Percentiles rank a stretch among this genome's conserved stretches.
phyloP scores from a whole-genome alignment of 2,888 invertebrate genomes.

The Sthenelais limicola region DNA sequence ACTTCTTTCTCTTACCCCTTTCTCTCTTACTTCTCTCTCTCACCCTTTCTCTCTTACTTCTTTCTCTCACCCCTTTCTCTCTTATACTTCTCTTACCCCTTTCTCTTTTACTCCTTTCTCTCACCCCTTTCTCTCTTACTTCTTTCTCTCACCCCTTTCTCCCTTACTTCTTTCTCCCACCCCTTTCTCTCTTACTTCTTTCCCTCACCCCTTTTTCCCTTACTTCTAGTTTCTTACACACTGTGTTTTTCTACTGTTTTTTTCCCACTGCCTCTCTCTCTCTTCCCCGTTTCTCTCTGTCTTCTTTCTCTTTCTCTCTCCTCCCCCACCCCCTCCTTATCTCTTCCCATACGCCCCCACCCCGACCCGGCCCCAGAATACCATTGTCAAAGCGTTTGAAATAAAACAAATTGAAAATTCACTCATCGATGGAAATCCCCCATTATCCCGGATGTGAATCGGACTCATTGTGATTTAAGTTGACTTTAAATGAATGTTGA shows the following conservation, averaged over 20 bases:
- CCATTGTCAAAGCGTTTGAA: too few relatives aligned
- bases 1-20: not conserved
- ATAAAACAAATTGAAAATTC: too few relatives aligned
- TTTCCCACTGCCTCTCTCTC: not conserved
- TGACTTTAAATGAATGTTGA: too few relatives aligned
- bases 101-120: not conserved
- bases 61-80: not conserved
- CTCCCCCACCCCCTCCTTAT: not conserved
- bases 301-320: not conserved
- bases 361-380: too few relatives aligned
- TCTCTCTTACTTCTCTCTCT: not conserved
- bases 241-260: not conserved
- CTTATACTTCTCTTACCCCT: not conserved
- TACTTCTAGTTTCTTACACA: not conserved
- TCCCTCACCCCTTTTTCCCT: not conserved
- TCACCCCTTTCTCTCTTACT: not conserved
- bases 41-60: not conserved
- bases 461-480: too few relatives aligned
- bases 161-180: not conserved
- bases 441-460: too few relatives aligned
- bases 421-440: too few relatives aligned
- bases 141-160: not conserved
- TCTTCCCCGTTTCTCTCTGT: not conserved
- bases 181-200: slow-evolving; percentile 1
- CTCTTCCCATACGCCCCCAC: not conserved